These are phyloP conservation scores for Poeciliopsis infans DNA, from an alignment of 2,797 vertebrate genomes.

Conservation along the genomic window DNA sequence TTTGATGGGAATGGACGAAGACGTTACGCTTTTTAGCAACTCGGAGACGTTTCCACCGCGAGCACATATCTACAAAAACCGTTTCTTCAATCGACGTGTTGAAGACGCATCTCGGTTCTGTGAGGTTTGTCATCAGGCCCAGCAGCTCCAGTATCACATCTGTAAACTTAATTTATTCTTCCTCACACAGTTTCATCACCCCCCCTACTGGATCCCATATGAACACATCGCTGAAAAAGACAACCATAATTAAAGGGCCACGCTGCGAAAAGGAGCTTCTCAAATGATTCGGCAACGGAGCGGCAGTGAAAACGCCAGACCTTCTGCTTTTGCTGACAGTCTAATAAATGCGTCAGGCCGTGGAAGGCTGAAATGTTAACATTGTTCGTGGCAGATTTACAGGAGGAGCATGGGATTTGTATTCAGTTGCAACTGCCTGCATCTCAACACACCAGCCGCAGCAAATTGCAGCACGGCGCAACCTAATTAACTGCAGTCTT, in stretches of 20 bases:
- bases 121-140: constrained; percentile 15
- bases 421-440: constrained; percentile 37
- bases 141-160: constrained; percentile 17
- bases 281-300: constrained; percentile 37
- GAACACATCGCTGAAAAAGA: constrained; percentile 39
- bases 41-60: not conserved
- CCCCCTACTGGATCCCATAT: constrained; percentile 26
- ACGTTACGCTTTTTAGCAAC: not conserved
- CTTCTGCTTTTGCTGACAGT: constrained; percentile 53
- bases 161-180: constrained; percentile 38
- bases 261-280: constrained; percentile 28
- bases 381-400: constrained; percentile 48
- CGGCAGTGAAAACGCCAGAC: constrained; percentile 15
- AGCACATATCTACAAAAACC: not conserved
- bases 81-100: not conserved
- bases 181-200: constrained; percentile 25
- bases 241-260: constrained; percentile 54
- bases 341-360: constrained; percentile 56
- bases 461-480: not conserved
- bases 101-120: not conserved
- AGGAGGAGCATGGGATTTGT: constrained; percentile 34
- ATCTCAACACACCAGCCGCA: constrained; percentile 15
- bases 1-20: not conserved
- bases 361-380: constrained; percentile 52
- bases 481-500: not conserved